Evolutionary conservation across 2,888 invertebrate genomes (phyloP), one percentile per base, ranked within the genome.

Genomic region (Hirtodrosophila histrioides): DNA sequence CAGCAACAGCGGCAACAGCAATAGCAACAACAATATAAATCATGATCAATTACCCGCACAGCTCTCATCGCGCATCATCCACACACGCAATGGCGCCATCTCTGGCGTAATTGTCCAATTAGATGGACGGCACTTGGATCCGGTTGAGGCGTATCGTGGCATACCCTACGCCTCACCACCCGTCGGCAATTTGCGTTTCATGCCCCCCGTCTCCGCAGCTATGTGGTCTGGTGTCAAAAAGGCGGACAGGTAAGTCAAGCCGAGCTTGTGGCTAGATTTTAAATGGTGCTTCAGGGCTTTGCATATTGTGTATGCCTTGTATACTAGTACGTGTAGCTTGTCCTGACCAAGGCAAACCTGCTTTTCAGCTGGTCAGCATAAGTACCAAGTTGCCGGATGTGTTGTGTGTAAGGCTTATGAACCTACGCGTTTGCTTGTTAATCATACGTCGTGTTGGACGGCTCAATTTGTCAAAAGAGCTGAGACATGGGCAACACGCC

Each of bases 81-180:
- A 96, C 91, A 97, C 97, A 84, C 97, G 97, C 91, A 96, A 97
- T 91, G 97, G 97, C 73, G 96, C 96, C 90, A 94, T 97, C 75
- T 94, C 96, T 89, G 97, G 97, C 50, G 95, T 96, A 80, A 96
- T 97, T 86, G 95, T 96, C 57, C 95, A 95, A 67, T 94, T 96
- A 79, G 96, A 97, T 85, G 94, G 95, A 24, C 94, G 96, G 75
- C 95, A 95, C 89, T 92, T 97, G 81, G 97, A 97, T 91, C 96
- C 96, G 58, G 98, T 98, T 17, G 98, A 98, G 91, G 96, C 97
- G 72, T 98, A 97, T 91, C 94, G 96, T 50, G 98, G 98, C 6
- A 95, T 99, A 64, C 98, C 98, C 4, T 99, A 98, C 92, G 99
- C 98, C 27, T 97, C 97, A 46, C 96, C 98, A 23, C 98, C 98